phyloP scores from a whole-genome alignment of 2,113 vertebrate genomes.

The Ciconia boyciana region DNA sequence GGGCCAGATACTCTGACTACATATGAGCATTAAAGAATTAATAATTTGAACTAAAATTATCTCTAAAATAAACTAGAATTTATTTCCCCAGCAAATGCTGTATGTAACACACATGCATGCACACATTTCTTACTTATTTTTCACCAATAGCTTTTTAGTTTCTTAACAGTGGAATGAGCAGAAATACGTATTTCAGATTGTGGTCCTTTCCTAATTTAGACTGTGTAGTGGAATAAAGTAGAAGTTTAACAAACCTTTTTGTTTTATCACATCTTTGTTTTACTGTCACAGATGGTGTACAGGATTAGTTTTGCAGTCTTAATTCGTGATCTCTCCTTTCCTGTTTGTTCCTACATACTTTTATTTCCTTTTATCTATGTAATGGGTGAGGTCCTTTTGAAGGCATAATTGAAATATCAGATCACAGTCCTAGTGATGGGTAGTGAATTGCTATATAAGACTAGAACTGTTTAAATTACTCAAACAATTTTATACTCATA shows the following conservation, averaged over 20 bases:
- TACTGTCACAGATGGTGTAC: neutral
- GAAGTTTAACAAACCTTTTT: neutral
- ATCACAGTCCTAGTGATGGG: neutral
- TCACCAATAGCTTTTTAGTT: neutral
- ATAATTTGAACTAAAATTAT: neutral
- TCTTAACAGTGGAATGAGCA: neutral
- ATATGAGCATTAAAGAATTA: neutral
- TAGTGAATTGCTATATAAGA: neutral
- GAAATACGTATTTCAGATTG: neutral
- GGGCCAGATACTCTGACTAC: neutral
- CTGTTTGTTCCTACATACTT: neutral
- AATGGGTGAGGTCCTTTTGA: neutral
- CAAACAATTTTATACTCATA: neutral
- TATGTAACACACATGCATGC: neutral
- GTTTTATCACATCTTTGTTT: neutral
- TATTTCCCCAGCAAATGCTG: neutral
- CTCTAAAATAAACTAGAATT: neutral
- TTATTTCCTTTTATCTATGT: neutral
- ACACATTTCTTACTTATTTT: neutral
- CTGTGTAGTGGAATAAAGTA: neutral
- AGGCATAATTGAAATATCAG: neutral
- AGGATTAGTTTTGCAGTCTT: neutral
- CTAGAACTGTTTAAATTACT: neutral
- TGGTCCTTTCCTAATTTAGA: neutral
- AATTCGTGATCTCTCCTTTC: neutral